Conservation (phyloP, 2,797 vertebrate species). For the Todus mexicanus region DNA sequence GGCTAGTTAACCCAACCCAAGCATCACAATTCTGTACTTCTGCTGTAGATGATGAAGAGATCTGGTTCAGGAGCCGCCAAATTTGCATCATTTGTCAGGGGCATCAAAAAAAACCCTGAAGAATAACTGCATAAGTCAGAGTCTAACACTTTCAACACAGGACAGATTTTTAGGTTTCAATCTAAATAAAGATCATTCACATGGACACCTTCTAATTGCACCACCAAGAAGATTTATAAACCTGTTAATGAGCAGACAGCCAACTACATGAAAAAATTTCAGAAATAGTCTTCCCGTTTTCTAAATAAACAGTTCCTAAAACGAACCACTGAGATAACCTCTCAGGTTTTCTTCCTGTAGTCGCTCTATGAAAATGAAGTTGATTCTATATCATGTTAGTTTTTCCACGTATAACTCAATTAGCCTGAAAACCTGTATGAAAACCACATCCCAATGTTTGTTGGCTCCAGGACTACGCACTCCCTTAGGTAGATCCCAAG, state of each 20-base stretch:
- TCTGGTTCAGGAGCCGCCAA: neutral
- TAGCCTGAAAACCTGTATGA: neutral
- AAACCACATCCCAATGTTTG: slow-evolving; percentile 7
- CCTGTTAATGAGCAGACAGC: neutral
- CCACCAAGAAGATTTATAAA: neutral
- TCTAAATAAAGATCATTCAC: neutral
- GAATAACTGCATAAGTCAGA: neutral
- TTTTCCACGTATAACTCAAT: neutral
- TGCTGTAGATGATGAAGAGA: neutral
- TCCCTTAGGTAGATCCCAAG: neutral
- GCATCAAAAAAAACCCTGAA: neutral
- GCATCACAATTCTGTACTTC: neutral
- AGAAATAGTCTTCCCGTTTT: neutral
- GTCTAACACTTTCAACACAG: neutral
- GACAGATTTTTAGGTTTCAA: neutral
- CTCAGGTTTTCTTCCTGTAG: neutral
- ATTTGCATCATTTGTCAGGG: neutral
- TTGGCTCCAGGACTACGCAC: neutral
- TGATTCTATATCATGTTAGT: neutral
- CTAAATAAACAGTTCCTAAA: neutral
- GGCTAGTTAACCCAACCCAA: neutral
- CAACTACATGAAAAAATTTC: neutral
- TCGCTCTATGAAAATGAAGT: neutral
- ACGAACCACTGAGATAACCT: neutral
- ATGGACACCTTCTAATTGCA: neutral